Conservation (phyloP, 2,888 invertebrate species). For the Dolichomitus sp. region DNA sequence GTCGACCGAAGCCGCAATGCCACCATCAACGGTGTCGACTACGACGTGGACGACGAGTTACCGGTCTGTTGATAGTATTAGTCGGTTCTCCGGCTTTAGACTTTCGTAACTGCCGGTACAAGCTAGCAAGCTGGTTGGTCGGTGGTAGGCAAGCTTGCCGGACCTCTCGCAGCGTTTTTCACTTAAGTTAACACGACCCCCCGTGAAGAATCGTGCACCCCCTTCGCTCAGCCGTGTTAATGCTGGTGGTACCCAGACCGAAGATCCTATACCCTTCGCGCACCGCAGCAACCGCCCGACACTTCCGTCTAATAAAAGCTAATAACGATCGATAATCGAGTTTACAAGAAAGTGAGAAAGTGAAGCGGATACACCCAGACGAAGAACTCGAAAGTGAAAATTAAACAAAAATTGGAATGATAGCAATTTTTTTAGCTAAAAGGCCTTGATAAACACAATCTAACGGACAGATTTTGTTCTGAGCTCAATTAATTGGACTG, state of each 20-base stretch:
- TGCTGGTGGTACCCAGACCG: conserved; percentile 21
- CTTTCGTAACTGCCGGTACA: conserved; percentile 34
- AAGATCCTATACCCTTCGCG: conserved; percentile 44
- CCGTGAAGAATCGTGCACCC: conserved; percentile 72
- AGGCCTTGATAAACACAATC: neutral
- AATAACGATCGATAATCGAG: conserved; percentile 81
- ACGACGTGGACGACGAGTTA: conserved; percentile 44
- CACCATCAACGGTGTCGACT: conserved; percentile 16
- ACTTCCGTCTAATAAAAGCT: conserved; percentile 83
- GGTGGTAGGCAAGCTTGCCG: conserved; percentile 27
- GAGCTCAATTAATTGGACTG: conserved; percentile 1
- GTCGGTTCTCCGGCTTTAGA: conserved; percentile 35
- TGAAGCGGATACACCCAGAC: conserved; percentile 18
- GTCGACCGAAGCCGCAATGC: conserved; percentile 66
- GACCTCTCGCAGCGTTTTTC: conserved; percentile 83
- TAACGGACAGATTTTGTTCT: neutral
- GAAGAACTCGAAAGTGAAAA: conserved; percentile 5
- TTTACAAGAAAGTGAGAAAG: conserved; percentile 36
- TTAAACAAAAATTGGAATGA: neutral
- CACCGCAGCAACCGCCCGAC: conserved; percentile 62
- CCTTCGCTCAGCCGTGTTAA: conserved; percentile 30
- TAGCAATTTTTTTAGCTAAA: neutral
- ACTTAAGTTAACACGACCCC: conserved; percentile 83
- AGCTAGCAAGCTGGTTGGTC: conserved; percentile 33
- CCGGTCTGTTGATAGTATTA: conserved; percentile 42